Conservation (phyloP, 2,797 vertebrate species). For the Lepilemur septentrionalis region DNA sequence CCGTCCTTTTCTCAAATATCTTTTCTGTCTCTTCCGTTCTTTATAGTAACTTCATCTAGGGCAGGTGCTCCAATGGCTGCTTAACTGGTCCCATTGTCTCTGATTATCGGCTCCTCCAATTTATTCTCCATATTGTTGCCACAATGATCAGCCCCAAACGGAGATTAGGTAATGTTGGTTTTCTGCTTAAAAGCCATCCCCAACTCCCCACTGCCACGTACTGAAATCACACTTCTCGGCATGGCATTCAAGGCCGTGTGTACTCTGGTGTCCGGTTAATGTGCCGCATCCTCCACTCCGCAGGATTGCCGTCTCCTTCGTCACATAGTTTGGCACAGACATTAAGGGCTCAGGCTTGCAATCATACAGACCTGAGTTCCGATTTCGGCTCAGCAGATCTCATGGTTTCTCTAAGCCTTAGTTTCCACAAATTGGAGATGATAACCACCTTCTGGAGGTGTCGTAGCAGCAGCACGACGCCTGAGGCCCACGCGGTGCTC, state of each 20-base stretch:
- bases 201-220: background rate
- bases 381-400: background rate
- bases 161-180: background rate
- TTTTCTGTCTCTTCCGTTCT: background rate
- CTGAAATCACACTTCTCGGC: background rate
- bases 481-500: background rate
- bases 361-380: background rate
- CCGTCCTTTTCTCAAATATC: background rate
- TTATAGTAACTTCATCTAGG: background rate
- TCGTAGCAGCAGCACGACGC: background rate
- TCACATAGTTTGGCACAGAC: background rate
- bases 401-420: background rate
- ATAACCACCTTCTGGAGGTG: background rate
- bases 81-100: background rate
- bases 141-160: background rate
- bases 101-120: background rate
- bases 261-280: background rate
- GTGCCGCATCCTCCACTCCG: fast-evolving
- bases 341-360: background rate
- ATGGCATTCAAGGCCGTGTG: background rate
- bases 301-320: background rate
- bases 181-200: background rate
- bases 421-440: background rate
- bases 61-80: background rate
- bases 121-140: background rate